Evolutionary conservation across 2,888 invertebrate species (phyloP).

Genomic region (Galerucella nymphaeae): DNA sequence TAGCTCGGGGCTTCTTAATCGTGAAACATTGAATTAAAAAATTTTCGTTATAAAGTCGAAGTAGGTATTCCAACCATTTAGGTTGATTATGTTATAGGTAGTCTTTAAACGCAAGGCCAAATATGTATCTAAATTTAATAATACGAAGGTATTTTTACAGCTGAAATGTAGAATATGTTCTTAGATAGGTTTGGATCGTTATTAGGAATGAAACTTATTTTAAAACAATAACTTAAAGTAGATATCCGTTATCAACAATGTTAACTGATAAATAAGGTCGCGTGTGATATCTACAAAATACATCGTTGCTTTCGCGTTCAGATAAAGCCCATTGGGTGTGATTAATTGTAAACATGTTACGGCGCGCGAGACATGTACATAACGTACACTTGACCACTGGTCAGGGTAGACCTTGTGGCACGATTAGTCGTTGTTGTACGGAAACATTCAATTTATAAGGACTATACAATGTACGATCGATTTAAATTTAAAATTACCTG

Average conservation of each 20-base stretch:
- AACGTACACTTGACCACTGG: constrained; percentile 25
- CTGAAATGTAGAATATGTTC: no score
- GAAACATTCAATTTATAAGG: not conserved
- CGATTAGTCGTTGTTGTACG: not conserved
- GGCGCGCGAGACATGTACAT: constrained; percentile 26
- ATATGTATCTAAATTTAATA: no score
- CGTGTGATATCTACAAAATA: constrained; percentile 54
- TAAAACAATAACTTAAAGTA: no score
- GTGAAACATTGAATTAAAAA: constrained; percentile 14
- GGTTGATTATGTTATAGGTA: not conserved
- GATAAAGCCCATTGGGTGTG: constrained; percentile 51
- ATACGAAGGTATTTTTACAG: no score
- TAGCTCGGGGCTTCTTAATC: not conserved
- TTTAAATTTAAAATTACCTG: not conserved
- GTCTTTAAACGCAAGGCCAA: no score
- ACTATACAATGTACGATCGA: not conserved
- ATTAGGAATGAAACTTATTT: no score
- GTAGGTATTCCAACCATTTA: constrained; percentile 5
- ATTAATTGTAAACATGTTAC: constrained; percentile 54
- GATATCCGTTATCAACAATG: constrained; percentile 16
- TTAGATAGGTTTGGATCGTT: no score
- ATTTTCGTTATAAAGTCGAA: constrained; percentile 12
- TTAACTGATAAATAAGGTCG: constrained; percentile 52
- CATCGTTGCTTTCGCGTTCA: constrained; percentile 47
- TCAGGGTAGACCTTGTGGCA: not conserved